Conservation (phyloP, 2,113 vertebrate species). For the Plecturocebus donacophilus region DNA sequence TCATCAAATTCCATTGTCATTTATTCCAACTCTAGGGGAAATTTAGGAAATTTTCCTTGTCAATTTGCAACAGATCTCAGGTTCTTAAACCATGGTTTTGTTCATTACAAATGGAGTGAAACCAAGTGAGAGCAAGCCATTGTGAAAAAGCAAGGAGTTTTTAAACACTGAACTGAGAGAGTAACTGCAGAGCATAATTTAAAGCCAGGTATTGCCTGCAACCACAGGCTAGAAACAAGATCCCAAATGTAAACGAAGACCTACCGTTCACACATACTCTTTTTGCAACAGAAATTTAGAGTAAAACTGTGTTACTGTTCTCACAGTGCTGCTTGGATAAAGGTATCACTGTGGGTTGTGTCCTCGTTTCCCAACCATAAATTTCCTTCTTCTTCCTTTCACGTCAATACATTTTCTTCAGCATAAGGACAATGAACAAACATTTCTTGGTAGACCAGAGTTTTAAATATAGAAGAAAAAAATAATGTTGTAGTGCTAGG, state of each 20-base stretch:
- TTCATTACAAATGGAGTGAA: conserved; percentile 40
- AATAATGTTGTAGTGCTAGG: not conserved
- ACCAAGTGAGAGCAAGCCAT: not conserved
- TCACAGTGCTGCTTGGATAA: not conserved
- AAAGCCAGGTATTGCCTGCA: not conserved
- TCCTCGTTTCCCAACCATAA: conserved; percentile 22
- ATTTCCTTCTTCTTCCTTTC: not conserved
- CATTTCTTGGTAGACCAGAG: not conserved
- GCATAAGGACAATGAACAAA: not conserved
- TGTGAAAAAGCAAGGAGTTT: conserved; percentile 38
- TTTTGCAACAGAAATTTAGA: conserved; percentile 15
- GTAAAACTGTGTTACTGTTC: conserved; percentile 14
- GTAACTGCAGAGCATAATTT: not conserved
- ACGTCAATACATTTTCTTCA: not conserved
- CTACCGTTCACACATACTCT: not conserved
- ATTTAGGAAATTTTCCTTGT: conserved; percentile 52
- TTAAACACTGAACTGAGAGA: not conserved
- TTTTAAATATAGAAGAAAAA: conserved; percentile 35
- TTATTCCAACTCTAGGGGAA: conserved; percentile 52
- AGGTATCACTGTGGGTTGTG: not conserved
- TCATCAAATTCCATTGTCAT: conserved; percentile 39
- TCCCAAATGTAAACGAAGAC: not conserved
- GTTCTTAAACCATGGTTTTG: conserved; percentile 58
- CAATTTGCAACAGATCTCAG: conserved; percentile 16
- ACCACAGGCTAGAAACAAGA: not conserved